A percentile compares a stretch with the other conserved stretches of the same genome.
Conservation (phyloP, 2,113 vertebrate species). For the Strigops habroptila region DNA sequence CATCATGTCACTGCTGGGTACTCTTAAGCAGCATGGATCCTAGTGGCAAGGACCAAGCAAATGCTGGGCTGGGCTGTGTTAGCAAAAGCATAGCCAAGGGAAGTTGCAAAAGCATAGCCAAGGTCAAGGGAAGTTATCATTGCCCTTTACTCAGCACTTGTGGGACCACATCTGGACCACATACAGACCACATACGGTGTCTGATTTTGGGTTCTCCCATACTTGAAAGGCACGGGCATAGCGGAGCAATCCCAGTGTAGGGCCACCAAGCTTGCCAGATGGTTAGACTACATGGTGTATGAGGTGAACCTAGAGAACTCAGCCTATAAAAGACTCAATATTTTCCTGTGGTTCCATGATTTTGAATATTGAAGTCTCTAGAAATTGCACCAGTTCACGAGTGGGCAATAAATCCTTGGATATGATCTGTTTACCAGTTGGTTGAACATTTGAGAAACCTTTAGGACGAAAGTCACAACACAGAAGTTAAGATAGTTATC, state of each 20-base stretch:
- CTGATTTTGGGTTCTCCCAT: background rate
- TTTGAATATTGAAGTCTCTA: background rate
- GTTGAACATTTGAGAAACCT: background rate
- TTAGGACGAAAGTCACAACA: background rate
- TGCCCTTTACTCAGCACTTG: background rate
- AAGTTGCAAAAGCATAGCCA: background rate
- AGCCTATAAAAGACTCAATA: background rate
- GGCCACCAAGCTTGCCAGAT: background rate
- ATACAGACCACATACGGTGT: background rate
- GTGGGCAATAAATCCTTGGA: background rate
- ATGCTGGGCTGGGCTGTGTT: background rate
- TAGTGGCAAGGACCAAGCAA: background rate
- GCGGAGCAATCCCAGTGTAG: background rate
- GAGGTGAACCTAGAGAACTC: background rate
- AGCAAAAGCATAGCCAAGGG: background rate
- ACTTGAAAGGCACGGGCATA: background rate
- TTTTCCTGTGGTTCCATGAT: background rate
- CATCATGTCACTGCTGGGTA: rapidly evolving
- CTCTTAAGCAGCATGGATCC: rapidly evolving
- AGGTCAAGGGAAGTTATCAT: background rate
- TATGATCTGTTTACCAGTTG: background rate
- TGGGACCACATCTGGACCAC: background rate
- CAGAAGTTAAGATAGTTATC: background rate
- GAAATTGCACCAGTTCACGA: background rate
- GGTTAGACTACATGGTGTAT: rapidly evolving